A percentile compares a stretch with the other conserved stretches of the same genome.
Evolutionary conservation across 2,797 vertebrate genomes (phyloP).

Genomic region (Pitangus sulphuratus): DNA sequence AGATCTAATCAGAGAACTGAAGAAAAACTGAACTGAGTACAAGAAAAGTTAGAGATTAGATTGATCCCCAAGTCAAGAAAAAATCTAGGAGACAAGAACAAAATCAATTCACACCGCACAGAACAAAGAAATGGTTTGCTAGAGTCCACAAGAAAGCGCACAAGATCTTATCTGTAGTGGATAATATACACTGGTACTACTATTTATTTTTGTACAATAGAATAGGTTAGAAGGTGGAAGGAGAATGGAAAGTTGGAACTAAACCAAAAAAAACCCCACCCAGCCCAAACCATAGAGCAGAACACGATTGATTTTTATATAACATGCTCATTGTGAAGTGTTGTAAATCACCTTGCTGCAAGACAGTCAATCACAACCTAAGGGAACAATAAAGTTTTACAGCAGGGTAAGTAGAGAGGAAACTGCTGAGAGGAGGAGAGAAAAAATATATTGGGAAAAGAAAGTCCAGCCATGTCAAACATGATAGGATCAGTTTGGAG

Average conservation of each 20-base stretch:
- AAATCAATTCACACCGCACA: slow-evolving; percentile 19
- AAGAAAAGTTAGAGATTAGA: slow-evolving; percentile 21
- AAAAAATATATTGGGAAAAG: not conserved
- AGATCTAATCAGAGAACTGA: not conserved
- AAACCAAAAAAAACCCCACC: not conserved
- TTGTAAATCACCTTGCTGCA: not conserved
- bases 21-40: not conserved
- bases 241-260: not conserved
- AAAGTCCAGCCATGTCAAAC: not conserved
- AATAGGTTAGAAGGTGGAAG: not conserved
- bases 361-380: not conserved
- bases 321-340: not conserved
- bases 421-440: not conserved
- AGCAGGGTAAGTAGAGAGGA: not conserved
- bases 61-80: slow-evolving; percentile 33
- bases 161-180: not conserved
- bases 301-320: slow-evolving; percentile 27
- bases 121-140: not conserved
- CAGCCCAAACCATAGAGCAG: not conserved
- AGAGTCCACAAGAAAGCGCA: not conserved
- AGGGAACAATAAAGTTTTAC: not conserved
- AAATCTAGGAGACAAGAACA: not conserved
- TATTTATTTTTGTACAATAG: not conserved
- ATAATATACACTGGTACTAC: not conserved
- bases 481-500: not conserved